These are phyloP conservation scores for Phengaris arion DNA, from an alignment of 2,888 invertebrate genomes.

Conservation along the genomic window DNA sequence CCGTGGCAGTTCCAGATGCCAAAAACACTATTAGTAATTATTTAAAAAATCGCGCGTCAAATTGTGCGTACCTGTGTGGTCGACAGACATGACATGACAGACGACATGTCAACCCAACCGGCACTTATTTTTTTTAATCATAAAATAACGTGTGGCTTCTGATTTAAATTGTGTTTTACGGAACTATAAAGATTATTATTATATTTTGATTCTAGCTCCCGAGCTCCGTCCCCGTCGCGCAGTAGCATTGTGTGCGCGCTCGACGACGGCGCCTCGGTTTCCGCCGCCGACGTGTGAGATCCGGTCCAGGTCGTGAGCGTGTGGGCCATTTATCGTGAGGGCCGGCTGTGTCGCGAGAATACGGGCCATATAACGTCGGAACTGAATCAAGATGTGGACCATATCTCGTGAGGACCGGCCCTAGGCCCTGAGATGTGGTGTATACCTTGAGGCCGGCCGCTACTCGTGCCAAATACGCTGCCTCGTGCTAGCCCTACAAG, in stretches of 20 bases:
- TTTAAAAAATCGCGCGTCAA: no score
- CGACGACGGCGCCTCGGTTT: constrained; percentile 8
- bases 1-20: no score
- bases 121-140: no score
- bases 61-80: no score
- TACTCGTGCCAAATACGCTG: background rate
- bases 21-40: no score
- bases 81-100: no score
- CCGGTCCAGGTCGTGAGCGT: background rate
- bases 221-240: constrained; percentile 24
- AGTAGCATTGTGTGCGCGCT: background rate
- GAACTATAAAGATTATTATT: no score
- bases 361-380: background rate
- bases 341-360: background rate
- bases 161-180: no score
- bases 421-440: no score
- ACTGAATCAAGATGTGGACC: background rate
- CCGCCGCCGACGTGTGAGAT: background rate
- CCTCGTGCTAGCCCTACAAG: background rate
- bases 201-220: background rate
- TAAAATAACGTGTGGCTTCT: no score
- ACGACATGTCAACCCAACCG: no score
- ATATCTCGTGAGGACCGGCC: background rate
- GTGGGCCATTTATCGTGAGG: background rate
- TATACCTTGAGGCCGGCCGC: background rate